Evolutionary conservation across 2,888 invertebrate species (phyloP), one percentile per base, ranked within the genome.

Genomic region (Andrena praecox): DNA sequence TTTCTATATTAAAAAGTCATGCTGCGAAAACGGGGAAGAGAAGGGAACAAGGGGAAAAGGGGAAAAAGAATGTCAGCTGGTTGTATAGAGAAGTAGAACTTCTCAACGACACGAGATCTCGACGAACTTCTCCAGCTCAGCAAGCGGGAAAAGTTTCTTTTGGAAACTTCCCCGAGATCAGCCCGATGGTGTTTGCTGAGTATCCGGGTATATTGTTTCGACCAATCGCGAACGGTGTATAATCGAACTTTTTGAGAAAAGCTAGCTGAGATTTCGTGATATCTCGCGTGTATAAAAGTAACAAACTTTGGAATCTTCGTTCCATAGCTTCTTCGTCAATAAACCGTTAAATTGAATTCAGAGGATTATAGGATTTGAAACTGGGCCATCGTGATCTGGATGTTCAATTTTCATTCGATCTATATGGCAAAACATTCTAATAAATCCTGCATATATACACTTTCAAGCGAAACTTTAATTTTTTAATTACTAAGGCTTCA

Each of bases 71-170:
- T 42, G 48, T 60, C 16, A 33, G 77, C 60, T 68, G 63, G 60
- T 63, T 68, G 64, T 60, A 56, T 10, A 52, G 50, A 74, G 59
- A 74, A 54, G 73, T 60, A 77, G 54, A 72, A 80, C 35, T 77
- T 82, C 64, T 59, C 72, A 62, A 67, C 79, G 84, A 82, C 78
- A 76, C 75, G 79, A 78, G 71, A 79, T 82, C 84, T 69, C 48
- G 50, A 29, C 16, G 68, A 70, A 63, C 48, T 80, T 71, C 10
- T 35, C 24, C 31, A n/a, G 54, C 54, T 16, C 20, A 10, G 6
- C 0, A 24, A 12, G 48, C 60, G 16, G 29, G 29, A 62, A 80
- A 82, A 62, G 29, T 67, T 80, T 67, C 56, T 56, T 20, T 42
- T 29, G 10, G 52, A 80, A 82, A 71, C 52, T 82, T 63, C 8